Base-by-base conservation (phyloP, 2,797 vertebrate species). In the Phrynocephalus guinanensis region DNA sequence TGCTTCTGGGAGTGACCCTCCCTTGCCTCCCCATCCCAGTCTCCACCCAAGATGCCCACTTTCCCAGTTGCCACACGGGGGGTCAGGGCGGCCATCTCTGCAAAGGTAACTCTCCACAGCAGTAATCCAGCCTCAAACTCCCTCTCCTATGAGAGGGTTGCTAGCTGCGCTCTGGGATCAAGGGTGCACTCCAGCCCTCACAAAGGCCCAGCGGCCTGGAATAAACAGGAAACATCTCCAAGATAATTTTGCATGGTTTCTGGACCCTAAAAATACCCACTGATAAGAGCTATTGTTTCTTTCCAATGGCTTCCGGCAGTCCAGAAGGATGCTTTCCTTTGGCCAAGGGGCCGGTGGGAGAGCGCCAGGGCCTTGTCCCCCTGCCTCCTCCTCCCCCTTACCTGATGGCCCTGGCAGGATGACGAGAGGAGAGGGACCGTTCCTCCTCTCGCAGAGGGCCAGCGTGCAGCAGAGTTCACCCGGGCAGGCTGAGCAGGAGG, bases 221-320 rank as follows among this genome's bases (percentile, higher is more conserved):
- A 94, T 96, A 97, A 97, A 97, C 97, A 97, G 97, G 97, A 97
- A 97, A 97, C 95, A 93, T 89, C 94, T 95, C 96, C 91, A 94
- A 96, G 96, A 96, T 93, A 92, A 44, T 94, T 90, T 94, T 95
- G 94, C 94, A 68, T 87, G 63, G 91, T 94, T 95, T 94, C 89
- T 91, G 88, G 73, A 91, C 94, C 95, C 95, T 96, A 96, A 96
- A 96, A 95, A 96, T 97, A 97, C 70, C 0, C 63, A 22, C 91
- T 93, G 97, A 97, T 97, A 97, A 97, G 95, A 88, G 88, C 97
- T 91, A 97, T 97, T 97, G 97, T 97, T 95, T 96, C 94, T 90
- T 84, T 83, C 88, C 90, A 88, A 92, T 89, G 85, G 66, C 92
- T 94, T 93, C 96, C 95, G 91, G 91, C 89, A 85, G 81, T 30